These are phyloP conservation scores for Hyperoplus immaculatus DNA, from an alignment of 2,797 vertebrate species.

Conservation along the genomic window DNA sequence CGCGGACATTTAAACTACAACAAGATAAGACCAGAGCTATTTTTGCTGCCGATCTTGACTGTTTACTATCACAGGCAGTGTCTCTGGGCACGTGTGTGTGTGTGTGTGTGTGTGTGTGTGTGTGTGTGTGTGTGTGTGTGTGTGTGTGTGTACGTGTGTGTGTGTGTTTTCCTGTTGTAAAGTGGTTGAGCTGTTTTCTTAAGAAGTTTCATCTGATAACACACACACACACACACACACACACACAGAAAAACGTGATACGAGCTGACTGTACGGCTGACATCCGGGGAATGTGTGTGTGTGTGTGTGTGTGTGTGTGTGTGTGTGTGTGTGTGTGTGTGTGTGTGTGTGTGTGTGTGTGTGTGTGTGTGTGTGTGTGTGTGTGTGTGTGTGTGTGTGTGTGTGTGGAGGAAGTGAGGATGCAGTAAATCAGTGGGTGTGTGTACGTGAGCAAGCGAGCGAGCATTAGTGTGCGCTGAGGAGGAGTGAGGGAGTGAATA, in stretches of 20 bases:
- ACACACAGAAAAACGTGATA: background rate
- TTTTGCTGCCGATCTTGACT: conserved; percentile 12
- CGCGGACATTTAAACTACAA: background rate
- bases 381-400: background rate
- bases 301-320: conserved; percentile 1
- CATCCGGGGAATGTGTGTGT: background rate
- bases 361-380: background rate
- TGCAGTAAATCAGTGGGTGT: background rate
- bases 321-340: background rate
- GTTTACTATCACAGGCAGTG: conserved; percentile 15
- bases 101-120: background rate
- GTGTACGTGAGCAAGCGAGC: background rate
- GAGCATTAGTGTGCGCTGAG: background rate
- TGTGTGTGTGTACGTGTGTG: background rate
- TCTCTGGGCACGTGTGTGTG: background rate
- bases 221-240: background rate
- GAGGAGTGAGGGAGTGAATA: conserved; percentile 27
- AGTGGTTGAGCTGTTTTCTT: conserved; percentile 11
- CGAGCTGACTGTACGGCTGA: background rate
- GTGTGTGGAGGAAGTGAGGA: background rate
- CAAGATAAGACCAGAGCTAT: background rate
- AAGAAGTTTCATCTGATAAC: conserved; percentile 47
- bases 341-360: background rate
- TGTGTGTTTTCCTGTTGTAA: background rate
- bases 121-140: background rate